Evolutionary conservation across 2,888 invertebrate species (phyloP).

Genomic region (Melanostoma scalare): DNA sequence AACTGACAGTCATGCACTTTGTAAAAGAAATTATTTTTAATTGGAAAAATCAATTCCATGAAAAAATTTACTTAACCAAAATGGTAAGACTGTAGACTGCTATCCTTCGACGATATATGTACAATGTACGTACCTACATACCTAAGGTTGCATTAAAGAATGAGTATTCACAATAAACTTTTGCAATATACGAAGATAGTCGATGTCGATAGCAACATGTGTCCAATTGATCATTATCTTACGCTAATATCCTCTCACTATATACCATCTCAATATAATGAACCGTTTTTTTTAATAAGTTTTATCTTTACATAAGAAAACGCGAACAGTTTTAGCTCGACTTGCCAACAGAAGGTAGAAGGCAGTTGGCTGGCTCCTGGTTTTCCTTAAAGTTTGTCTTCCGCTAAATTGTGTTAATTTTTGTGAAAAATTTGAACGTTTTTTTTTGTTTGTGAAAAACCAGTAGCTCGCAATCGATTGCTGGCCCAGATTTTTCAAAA

Average conservation of each 20-base stretch:
- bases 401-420: slow-evolving; percentile 9
- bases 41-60: too few species aligned
- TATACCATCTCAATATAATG: slow-evolving; percentile 1
- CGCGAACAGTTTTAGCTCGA: slow-evolving; percentile 61
- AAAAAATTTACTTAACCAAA: too few species aligned
- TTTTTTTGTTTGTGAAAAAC: slow-evolving; percentile 15
- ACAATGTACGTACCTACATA: too few species aligned
- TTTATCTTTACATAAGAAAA: slow-evolving; percentile 23
- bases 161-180: too few species aligned
- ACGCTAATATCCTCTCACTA: not conserved
- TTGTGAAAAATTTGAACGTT: slow-evolving; percentile 1
- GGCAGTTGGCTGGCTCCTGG: slow-evolving; percentile 47
- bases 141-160: too few species aligned
- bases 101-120: too few species aligned
- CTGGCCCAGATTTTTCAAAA: not conserved
- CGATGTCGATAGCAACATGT: too few species aligned
- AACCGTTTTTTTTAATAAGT: slow-evolving; percentile 17
- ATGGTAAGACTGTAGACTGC: too few species aligned
- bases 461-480: not conserved
- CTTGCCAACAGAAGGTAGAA: slow-evolving; percentile 40
- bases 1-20: too few species aligned
- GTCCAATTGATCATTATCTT: too few species aligned
- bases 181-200: too few species aligned
- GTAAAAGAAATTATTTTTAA: too few species aligned
- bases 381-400: slow-evolving; percentile 15